phyloP scores from a whole-genome alignment of 2,113 vertebrate genomes.

The Ia io region DNA sequence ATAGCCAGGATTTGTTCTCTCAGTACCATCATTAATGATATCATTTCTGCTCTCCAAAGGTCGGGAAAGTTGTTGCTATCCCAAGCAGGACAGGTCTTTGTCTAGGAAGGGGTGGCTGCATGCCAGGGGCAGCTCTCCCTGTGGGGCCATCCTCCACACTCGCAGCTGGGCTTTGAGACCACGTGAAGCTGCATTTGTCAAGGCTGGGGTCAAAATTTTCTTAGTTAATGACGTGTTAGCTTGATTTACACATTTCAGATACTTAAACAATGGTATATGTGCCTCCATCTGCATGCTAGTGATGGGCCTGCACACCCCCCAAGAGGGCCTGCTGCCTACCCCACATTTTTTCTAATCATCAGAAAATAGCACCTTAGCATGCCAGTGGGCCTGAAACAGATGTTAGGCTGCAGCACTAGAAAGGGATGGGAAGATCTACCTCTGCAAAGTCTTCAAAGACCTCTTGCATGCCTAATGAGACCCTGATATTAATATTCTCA shows the following conservation, averaged over 20 bases:
- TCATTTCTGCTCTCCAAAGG: background rate
- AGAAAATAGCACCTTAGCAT: background rate
- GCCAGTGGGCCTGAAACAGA: background rate
- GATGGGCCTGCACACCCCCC: background rate
- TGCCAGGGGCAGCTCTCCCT: background rate
- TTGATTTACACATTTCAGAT: background rate
- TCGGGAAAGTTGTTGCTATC: background rate
- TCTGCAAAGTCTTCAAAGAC: fast-evolving
- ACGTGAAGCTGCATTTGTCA: background rate
- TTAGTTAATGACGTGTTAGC: background rate
- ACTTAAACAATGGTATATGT: fast-evolving
- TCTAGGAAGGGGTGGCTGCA: too few species aligned
- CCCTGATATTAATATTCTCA: background rate
- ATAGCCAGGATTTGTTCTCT: background rate
- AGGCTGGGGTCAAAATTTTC: background rate
- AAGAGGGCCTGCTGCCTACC: background rate
- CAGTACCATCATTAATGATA: background rate
- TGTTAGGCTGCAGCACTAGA: too few species aligned
- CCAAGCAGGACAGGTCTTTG: background rate
- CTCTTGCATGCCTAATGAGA: fast-evolving
- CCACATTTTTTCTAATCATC: background rate
- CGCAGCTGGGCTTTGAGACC: too few species aligned
- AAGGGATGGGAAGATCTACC: background rate
- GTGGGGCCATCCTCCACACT: background rate
- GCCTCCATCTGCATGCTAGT: background rate